Evolutionary conservation across 1,140 invertebrate genomes (phyloP).

Genomic region (Lepidotrigona ventralis): DNA sequence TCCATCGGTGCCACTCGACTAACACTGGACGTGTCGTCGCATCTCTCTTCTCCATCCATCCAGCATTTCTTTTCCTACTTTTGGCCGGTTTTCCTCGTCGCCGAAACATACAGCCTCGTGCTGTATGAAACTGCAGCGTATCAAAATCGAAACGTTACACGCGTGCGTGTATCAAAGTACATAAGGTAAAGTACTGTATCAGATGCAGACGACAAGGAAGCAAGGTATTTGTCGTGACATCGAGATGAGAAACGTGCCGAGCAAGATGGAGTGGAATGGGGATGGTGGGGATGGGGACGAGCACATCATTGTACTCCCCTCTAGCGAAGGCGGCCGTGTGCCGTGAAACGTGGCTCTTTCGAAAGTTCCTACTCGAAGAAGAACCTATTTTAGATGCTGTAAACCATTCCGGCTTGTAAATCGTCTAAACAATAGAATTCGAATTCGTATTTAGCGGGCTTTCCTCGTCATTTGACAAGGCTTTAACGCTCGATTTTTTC

Average conservation of each 20-base stretch:
- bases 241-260: conserved; percentile 46
- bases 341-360: conserved; percentile 65
- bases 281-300: conserved; percentile 41
- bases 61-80: conserved; percentile 21
- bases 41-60: background rate
- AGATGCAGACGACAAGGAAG: conserved; percentile 52
- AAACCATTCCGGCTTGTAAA: conserved; percentile 41
- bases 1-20: conserved; percentile 47
- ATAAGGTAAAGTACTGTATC: conserved; percentile 35
- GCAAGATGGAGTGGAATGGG: conserved; percentile 42
- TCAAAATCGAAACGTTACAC: conserved; percentile 19
- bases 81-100: conserved; percentile 13
- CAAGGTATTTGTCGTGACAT: conserved; percentile 61
- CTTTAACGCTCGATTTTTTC: background rate
- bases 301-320: conserved; percentile 58
- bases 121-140: background rate
- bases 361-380: conserved; percentile 61
- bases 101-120: too few relatives aligned
- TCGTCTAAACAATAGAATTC: conserved; percentile 27
- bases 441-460: background rate
- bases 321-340: conserved; percentile 51
- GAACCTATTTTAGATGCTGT: conserved; percentile 62
- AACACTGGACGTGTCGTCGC: conserved; percentile 17
- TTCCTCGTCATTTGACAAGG: background rate
- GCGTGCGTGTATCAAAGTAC: background rate